Evolutionary conservation across 2,113 vertebrate species (phyloP).

Genomic region (Barbus barbus): DNA sequence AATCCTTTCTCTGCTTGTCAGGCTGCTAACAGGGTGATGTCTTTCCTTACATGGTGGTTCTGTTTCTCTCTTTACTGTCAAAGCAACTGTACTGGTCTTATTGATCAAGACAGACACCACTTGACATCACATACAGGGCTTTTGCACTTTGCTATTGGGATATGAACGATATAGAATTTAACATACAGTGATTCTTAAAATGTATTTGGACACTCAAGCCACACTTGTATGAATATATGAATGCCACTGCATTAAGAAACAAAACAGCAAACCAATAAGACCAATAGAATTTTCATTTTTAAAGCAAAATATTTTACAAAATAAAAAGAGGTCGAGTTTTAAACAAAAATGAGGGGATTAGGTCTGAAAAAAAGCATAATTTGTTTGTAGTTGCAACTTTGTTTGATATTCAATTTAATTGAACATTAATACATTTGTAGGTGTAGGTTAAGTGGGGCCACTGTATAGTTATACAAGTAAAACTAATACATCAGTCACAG

Average conservation of each 20-base stretch:
- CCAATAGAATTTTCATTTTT: background rate
- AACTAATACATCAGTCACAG: background rate
- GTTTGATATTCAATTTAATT: background rate
- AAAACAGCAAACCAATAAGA: background rate
- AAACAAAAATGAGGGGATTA: no score
- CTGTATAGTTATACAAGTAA: background rate
- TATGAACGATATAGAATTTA: background rate
- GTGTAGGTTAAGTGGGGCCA: background rate
- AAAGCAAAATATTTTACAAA: background rate
- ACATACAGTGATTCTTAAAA: background rate
- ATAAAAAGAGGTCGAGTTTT: no score
- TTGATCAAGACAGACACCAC: background rate
- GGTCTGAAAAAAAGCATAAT: background rate
- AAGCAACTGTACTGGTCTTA: background rate
- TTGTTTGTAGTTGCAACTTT: background rate
- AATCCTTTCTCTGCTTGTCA: background rate
- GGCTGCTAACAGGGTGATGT: constrained; percentile 26
- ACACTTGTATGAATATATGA: background rate
- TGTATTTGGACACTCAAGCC: background rate
- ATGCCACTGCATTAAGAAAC: background rate
- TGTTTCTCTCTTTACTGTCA: constrained; percentile 12
- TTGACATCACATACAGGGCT: background rate
- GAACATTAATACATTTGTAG: background rate
- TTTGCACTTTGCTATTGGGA: background rate
- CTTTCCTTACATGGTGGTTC: constrained; percentile 38